Base-by-base conservation (phyloP, 1,140 invertebrate species). In the Drosophila sulfurigaster region DNA sequence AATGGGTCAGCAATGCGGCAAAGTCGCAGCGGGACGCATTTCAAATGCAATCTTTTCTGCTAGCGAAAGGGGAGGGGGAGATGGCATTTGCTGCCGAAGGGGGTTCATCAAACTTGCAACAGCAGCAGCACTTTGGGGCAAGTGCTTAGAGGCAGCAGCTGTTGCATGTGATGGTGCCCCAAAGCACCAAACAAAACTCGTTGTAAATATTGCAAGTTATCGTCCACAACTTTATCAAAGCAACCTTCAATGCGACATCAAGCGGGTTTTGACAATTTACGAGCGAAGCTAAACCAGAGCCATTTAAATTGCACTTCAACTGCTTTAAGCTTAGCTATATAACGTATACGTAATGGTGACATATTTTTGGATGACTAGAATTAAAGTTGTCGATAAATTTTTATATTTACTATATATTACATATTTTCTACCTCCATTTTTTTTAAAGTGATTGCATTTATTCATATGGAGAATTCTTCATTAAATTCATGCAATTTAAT, bases 1-100 rank as follows among this genome's bases (percentile, higher is more conserved):
- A 75, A 69, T 69, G 65, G 65, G 52, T 74, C 59, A 75, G 65
- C 64, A 75, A 41, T 78, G 71, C 75, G 59, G 54, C 65, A 59
- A 62, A 49, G 51, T 54, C 51, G 51, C 51, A 13, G 6, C 1
- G 51, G 51, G 11, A n/a, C 11, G 28, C 51, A 20, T 43, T 64
- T 7, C 10, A 25, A 46, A 43, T 45, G 20, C 4, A n/a, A 32
- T 45, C 25, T 35, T n/a, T 57, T 15, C 4, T 48, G 8, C 20
- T 25, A 32, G 2, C 35, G 10, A 2, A 10, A 11, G 59, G 5
- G 30, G 32, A 6, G 28, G 11, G 1, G 11, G 30, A 1, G 30
- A 7, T 7, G 16, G 16, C 16, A 20, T 25, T 3, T 4, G 20
- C 3, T 25, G 20, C 20, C 3, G 20, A 25, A 25, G 20, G 13